Conservation (phyloP, 2,888 invertebrate genomes). For the Asteroscopus sphinx region DNA sequence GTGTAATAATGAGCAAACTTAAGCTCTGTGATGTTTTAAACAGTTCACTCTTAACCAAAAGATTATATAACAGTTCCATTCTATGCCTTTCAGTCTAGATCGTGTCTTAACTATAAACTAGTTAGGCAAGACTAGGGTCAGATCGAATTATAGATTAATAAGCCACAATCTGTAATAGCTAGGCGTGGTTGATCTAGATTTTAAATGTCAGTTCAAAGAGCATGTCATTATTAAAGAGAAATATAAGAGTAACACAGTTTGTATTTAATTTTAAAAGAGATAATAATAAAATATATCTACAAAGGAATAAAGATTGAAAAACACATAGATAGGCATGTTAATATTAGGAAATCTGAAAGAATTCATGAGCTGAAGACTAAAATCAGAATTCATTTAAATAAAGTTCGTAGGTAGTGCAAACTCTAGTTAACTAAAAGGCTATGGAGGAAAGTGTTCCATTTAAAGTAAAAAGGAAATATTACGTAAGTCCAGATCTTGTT, state of each 20-base stretch:
- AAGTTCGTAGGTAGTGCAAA: no score
- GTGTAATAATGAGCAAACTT: no score
- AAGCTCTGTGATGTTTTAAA: neutral
- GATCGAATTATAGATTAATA: slow-evolving; percentile 43
- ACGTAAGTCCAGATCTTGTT: no score
- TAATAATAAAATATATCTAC: no score
- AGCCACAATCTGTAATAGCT: slow-evolving; percentile 12
- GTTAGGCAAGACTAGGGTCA: slow-evolving; percentile 37
- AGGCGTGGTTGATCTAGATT: slow-evolving; percentile 49
- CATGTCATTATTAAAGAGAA: neutral
- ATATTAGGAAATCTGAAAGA: no score
- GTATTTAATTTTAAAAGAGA: neutral
- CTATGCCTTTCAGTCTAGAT: neutral
- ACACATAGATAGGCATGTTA: no score
- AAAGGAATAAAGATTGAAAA: no score
- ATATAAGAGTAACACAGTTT: neutral
- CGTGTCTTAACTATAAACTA: slow-evolving; percentile 22
- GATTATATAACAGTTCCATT: slow-evolving; percentile 6
- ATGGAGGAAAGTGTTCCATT: no score
- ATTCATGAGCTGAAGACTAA: no score
- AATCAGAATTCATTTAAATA: no score
- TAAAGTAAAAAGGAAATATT: no score
- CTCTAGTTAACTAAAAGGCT: no score
- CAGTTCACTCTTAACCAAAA: neutral
- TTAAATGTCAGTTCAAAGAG: slow-evolving; percentile 43